Evolutionary conservation across 2,797 vertebrate genomes (phyloP).

Genomic region (Harpagifer antarcticus): DNA sequence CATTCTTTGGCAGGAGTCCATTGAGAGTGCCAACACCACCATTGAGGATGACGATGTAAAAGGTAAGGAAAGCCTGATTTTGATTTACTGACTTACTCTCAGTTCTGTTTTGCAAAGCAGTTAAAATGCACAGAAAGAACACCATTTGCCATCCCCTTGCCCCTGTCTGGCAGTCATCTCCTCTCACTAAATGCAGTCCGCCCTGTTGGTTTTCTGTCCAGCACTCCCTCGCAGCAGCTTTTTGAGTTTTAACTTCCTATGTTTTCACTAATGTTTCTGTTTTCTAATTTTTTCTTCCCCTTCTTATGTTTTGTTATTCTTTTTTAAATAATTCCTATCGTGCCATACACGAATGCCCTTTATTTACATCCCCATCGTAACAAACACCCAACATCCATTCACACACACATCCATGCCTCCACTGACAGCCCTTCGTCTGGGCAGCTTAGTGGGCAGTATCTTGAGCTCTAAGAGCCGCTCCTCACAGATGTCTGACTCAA

Average conservation of each 20-base stretch:
- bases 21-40: conserved; percentile 96
- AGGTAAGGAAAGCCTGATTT: conserved; percentile 82
- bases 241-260: conserved; percentile 7
- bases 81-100: conserved; percentile 2
- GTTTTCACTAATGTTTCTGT: conserved; percentile 29
- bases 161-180: not conserved
- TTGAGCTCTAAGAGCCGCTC: conserved; percentile 81
- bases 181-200: conserved; percentile 23
- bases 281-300: conserved; percentile 31
- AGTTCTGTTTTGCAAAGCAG: conserved; percentile 14
- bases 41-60: conserved; percentile 97
- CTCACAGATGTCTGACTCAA: conserved; percentile 83
- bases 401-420: conserved; percentile 42
- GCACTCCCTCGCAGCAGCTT: conserved; percentile 12
- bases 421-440: conserved; percentile 73
- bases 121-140: conserved; percentile 14
- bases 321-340: conserved; percentile 18
- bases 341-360: conserved; percentile 33
- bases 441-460: conserved; percentile 81
- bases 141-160: not conserved
- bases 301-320: conserved; percentile 44
- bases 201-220: conserved; percentile 30
- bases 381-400: conserved; percentile 27
- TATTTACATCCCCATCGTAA: conserved; percentile 16
- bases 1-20: conserved; percentile 88